Conservation (phyloP, 2,113 vertebrate genomes). For the Phylloscopus whistleri region DNA sequence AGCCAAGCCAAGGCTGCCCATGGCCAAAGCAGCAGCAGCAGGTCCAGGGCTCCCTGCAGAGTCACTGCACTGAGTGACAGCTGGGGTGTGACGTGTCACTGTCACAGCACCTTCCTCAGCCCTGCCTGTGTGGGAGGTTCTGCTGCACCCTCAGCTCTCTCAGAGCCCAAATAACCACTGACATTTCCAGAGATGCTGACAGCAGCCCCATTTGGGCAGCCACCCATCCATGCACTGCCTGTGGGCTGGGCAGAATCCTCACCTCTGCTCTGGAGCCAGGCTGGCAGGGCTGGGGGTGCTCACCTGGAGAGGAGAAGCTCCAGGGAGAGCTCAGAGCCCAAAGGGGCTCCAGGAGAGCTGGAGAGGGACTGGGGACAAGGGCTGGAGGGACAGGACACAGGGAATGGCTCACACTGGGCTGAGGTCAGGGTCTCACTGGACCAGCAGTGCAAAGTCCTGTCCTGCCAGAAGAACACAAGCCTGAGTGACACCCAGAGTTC, state of each 20-base stretch:
- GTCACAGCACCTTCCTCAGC: neutral
- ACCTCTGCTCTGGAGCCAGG: neutral
- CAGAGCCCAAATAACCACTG: neutral
- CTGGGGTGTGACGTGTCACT: neutral
- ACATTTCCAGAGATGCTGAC: neutral
- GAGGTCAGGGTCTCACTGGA: neutral
- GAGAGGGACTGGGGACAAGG: too few relatives aligned
- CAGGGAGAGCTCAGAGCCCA: too few relatives aligned
- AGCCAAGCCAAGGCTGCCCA: neutral
- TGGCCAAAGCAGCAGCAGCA: neutral
- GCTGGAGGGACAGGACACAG: too few relatives aligned
- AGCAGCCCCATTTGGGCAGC: neutral
- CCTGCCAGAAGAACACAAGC: neutral
- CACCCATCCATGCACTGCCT: neutral
- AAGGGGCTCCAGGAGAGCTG: too few relatives aligned
- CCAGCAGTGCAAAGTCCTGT: neutral
- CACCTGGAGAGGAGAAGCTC: too few relatives aligned
- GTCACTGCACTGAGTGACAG: neutral
- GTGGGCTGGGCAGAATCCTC: neutral
- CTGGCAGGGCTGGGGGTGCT: neutral
- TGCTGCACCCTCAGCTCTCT: neutral
- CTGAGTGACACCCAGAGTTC: neutral
- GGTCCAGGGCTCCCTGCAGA: neutral
- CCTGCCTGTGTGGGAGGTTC: accelerated
- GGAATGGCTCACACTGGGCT: neutral